phyloP scores from a whole-genome alignment of 2,797 vertebrate genomes.

The Heteromormyrus szaboi region DNA sequence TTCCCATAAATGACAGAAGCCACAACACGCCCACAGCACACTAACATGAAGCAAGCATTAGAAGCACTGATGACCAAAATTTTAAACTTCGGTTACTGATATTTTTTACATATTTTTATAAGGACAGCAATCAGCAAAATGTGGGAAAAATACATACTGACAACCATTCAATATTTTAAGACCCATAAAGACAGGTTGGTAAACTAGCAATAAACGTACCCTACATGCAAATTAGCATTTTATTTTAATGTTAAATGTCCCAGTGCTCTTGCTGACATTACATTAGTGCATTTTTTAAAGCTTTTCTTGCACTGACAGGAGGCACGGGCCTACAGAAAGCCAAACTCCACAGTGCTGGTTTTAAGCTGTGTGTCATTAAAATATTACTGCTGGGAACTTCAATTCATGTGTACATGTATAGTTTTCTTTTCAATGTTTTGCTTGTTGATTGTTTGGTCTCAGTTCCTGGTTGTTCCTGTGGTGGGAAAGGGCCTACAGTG shows the following conservation, averaged over 20 bases:
- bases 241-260: background rate
- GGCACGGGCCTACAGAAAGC: background rate
- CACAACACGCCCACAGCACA: background rate
- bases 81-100: background rate
- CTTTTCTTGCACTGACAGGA: background rate
- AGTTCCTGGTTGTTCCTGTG: background rate
- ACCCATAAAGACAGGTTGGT: background rate
- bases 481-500: background rate
- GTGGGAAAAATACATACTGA: background rate
- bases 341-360: background rate
- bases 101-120: background rate
- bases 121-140: background rate
- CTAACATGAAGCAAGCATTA: background rate
- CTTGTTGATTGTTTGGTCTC: background rate
- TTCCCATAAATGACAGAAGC: background rate
- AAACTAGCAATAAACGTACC: background rate
- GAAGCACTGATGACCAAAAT: background rate
- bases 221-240: background rate
- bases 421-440: background rate
- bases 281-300: background rate
- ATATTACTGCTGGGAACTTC: background rate
- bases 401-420: background rate
- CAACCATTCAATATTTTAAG: background rate
- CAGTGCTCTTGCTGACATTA: background rate
- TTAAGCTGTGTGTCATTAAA: background rate